phyloP scores from a whole-genome alignment of 2,888 invertebrate species.

The Hipparchia sbordonii region DNA sequence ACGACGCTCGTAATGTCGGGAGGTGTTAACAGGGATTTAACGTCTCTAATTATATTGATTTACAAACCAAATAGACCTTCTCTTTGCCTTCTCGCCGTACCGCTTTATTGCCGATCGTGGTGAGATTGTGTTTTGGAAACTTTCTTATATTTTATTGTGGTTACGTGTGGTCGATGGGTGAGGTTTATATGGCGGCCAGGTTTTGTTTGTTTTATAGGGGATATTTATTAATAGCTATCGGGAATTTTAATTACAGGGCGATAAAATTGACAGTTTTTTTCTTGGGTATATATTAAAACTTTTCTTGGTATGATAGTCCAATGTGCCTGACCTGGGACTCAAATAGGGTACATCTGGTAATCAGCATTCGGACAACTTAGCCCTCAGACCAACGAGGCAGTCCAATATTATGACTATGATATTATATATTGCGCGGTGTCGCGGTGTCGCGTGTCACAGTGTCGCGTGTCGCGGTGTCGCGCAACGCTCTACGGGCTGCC shows the following conservation, averaged over 20 bases:
- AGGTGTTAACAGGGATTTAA: slow-evolving; percentile 59
- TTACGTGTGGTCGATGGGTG: slow-evolving; percentile 17
- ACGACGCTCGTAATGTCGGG: slow-evolving; percentile 49
- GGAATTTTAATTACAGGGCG: neutral
- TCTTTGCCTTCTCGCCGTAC: neutral
- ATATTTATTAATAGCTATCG: neutral
- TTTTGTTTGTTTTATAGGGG: slow-evolving; percentile 3
- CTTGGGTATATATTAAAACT: no score
- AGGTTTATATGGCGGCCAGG: neutral
- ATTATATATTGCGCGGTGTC: neutral
- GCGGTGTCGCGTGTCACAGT: slow-evolving; percentile 24
- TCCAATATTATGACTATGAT: no score
- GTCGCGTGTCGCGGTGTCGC: slow-evolving; percentile 43
- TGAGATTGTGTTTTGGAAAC: slow-evolving; percentile 11
- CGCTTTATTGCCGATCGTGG: slow-evolving; percentile 13
- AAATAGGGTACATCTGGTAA: no score
- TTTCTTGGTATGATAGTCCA: no score
- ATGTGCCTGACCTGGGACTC: no score
- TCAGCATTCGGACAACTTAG: no score
- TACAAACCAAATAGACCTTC: slow-evolving; percentile 48
- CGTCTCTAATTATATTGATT: slow-evolving; percentile 61
- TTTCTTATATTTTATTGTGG: slow-evolving; percentile 22
- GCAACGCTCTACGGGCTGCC: slow-evolving; percentile 60
- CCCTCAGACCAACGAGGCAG: no score
- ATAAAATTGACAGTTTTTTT: no score